Evolutionary conservation across 2,888 invertebrate genomes (phyloP).

Genomic region (Perdita meconis): DNA sequence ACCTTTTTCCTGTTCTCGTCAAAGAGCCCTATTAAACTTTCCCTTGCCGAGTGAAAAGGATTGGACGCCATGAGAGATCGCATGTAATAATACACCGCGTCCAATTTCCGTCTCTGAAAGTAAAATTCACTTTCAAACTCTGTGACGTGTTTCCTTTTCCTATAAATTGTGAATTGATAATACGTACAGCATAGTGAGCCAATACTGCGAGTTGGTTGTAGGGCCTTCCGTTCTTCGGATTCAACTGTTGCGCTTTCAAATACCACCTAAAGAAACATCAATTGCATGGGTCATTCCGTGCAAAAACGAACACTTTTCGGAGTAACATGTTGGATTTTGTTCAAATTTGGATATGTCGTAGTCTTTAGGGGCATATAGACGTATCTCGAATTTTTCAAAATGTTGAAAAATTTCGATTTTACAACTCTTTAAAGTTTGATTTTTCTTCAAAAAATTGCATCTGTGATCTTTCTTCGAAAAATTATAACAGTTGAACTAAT

Average conservation of each 20-base stretch:
- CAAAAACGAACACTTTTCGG: too few species aligned
- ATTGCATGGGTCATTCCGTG: too few species aligned
- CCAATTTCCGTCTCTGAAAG: constrained; percentile 94
- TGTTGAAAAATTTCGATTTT: too few species aligned
- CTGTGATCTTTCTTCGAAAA: too few species aligned
- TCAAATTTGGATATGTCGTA: too few species aligned
- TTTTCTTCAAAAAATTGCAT: too few species aligned
- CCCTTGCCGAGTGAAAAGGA: constrained; percentile 96
- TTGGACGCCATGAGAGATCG: constrained; percentile 97
- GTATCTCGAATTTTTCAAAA: too few species aligned
- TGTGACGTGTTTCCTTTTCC: background rate
- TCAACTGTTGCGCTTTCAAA: constrained; percentile 95
- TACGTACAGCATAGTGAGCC: constrained; percentile 91
- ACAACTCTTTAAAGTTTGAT: too few species aligned
- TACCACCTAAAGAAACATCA: constrained; percentile 88
- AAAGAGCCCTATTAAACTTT: constrained; percentile 94
- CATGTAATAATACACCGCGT: constrained; percentile 99
- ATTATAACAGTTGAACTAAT: too few species aligned
- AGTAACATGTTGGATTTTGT: too few species aligned
- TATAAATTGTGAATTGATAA: background rate
- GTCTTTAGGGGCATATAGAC: too few species aligned
- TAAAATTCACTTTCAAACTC: background rate
- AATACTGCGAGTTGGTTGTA: constrained; percentile 97
- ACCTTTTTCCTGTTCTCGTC: constrained; percentile 97
- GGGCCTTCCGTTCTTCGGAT: constrained; percentile 97